phyloP scores from a whole-genome alignment of 2,797 vertebrate genomes.

The Chaenodraco wilsoni region DNA sequence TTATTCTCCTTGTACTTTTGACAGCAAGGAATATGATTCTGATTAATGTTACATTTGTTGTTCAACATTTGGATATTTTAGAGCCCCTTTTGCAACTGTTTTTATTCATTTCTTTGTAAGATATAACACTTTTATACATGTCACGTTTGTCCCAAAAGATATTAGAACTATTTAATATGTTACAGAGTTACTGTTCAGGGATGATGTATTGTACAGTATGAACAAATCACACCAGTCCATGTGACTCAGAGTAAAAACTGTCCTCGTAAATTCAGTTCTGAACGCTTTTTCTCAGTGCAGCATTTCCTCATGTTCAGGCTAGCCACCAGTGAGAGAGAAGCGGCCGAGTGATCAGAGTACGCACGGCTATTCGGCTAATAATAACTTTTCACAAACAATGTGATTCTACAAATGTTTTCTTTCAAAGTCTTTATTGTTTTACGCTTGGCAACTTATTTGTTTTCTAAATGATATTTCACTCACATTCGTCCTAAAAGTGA shows the following conservation, averaged over 20 bases:
- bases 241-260: conserved; percentile 8
- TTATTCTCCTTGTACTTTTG: background rate
- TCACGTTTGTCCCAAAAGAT: background rate
- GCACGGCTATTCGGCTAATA: too few species aligned
- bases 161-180: background rate
- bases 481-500: too few species aligned
- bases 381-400: too few species aligned
- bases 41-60: background rate
- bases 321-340: too few species aligned
- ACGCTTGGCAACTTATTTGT: too few species aligned
- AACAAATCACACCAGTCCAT: conserved; percentile 10
- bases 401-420: too few species aligned
- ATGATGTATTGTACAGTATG: background rate
- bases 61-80: background rate
- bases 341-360: too few species aligned
- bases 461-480: too few species aligned
- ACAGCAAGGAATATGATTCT: background rate
- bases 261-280: background rate
- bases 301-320: too few species aligned
- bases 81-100: background rate
- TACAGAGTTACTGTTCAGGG: background rate
- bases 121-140: background rate
- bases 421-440: too few species aligned
- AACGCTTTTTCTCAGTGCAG: too few species aligned
- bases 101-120: background rate